Base-by-base conservation (phyloP, 2,888 invertebrate genomes). In the Chesias legatella region DNA sequence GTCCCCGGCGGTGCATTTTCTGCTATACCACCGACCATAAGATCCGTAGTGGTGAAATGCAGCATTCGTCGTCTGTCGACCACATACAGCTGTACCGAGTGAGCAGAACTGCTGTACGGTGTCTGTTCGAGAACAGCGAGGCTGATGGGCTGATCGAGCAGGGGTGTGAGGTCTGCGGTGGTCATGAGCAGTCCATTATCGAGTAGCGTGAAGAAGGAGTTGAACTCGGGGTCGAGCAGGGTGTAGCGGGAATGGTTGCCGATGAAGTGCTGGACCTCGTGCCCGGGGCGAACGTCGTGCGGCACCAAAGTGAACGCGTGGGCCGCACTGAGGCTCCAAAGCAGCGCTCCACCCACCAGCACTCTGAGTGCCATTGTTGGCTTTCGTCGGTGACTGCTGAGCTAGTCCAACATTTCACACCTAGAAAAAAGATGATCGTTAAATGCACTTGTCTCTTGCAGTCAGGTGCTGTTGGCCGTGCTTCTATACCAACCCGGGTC, bases 111-210 rank as follows among this genome's bases (percentile, higher is more conserved):
- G 53, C 91, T 91, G 73, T 95, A 95, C 3, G 93, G 93, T 31
- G 93, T 92, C 71, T 95, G 94, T 70, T 96, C 95, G 39, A 95
- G 84, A 10, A 96, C 92, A 35, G 95, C 91, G 42, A 96, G 90
- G 70, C 95, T 93, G 13, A 96, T 93, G 0, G 95, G 94, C 53
- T 92, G 91, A 73, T 96, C 93, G 45, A 95, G 92, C 47, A 97
- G 83, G 7, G 95, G 94, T 35, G 93, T 91, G 26, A 97, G 90
- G 68, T 96, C 95, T 24, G 95, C 92, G 13, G 95, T 96, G 29
- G 96, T 96, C 96, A 97, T 97, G 41, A 97, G 92, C 40, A 96
- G 91, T 34, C 97, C 97, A 75, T 96, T 94, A 55, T 94, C 93
- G 41, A 97, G 90, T 54, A 97, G 93, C 6, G 97, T 94, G 79